A percentile compares a stretch with the other conserved stretches of the same genome.
These are phyloP conservation scores for Epinephelus awoara DNA, from an alignment of 2,797 vertebrate genomes.

Conservation along the genomic window DNA sequence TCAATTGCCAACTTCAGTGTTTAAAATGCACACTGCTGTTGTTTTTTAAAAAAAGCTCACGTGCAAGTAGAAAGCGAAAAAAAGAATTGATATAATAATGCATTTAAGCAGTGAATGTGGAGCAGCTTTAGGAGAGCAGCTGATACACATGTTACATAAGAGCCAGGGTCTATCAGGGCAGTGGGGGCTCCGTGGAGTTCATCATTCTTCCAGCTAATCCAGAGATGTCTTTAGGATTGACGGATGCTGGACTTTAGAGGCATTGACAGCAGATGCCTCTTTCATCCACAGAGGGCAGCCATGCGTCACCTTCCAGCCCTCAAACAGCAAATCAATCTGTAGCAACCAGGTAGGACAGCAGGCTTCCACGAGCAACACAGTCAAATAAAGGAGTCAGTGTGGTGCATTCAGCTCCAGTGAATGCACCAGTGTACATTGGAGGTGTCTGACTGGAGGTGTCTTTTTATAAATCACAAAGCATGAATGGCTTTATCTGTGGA, in stretches of 20 bases:
- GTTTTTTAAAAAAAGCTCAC: no score
- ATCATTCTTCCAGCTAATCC: slow-evolving; percentile 30
- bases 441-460: neutral
- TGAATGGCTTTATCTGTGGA: neutral
- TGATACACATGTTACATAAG: neutral
- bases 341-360: neutral
- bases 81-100: neutral
- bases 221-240: slow-evolving; percentile 33
- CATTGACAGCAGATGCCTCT: slow-evolving; percentile 39
- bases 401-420: neutral
- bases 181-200: slow-evolving; percentile 6
- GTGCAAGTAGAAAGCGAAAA: neutral
- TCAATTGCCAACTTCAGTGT: neutral
- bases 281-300: slow-evolving; percentile 33
- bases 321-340: slow-evolving; percentile 38
- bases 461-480: neutral
- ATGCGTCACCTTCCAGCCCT: slow-evolving; percentile 23
- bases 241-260: slow-evolving; percentile 34
- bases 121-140: neutral
- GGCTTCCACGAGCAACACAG: neutral
- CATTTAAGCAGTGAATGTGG: neutral
- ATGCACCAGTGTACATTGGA: neutral
- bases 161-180: neutral
- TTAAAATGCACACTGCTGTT: neutral
- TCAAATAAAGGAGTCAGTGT: neutral